Base-by-base conservation (phyloP, 2,797 vertebrate species). In the Somateria mollissima region DNA sequence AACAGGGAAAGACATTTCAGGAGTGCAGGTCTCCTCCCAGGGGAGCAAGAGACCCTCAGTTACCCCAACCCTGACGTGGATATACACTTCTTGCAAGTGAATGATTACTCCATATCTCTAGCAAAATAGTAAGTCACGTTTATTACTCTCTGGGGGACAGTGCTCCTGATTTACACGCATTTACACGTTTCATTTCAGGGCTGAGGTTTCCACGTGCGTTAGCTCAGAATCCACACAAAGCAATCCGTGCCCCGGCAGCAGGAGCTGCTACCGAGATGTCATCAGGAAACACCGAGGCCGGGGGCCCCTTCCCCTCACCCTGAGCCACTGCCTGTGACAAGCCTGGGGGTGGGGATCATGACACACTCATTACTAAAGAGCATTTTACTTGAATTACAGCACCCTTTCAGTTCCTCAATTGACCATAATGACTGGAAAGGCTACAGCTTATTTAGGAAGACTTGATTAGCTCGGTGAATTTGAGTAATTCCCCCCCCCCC, bases 111-210 rank as follows among this genome's bases (percentile, higher is more conserved):
- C 5, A 2, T 41, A 94, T 82, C 88, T 82, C 66, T 39, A 88
- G 62, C 70, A 94, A 97, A 94, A 94, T 8, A 94, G 22, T 90
- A 94, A 94, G 58, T 93, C 83, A 92, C 64, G 54, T 69, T 94
- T 62, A 87, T 83, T 92, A 54, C 28, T 76, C 74, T 84, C 95
- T 16, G 47, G 85, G 67, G 84, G 64, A 92, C 49, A 90, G 61
- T 75, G 65, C 77, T 72, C 82, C 85, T 92, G 92, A 96, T 96
- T 94, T 90, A 96, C 84, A 91, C 78, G 89, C 49, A 27, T 94
- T 87, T 56, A 77, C 37, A 92, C 65, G 72, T 85, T 90, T 86
- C 74, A 77, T 74, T 87, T 91, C 71, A 69, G 72, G n/a, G 41
- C 24, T 84, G 37, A 60, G 47, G 39, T 80, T 84, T 83, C 28